Evolutionary conservation across 2,113 vertebrate species (phyloP).

Genomic region (Ginglymostoma cirratum): DNA sequence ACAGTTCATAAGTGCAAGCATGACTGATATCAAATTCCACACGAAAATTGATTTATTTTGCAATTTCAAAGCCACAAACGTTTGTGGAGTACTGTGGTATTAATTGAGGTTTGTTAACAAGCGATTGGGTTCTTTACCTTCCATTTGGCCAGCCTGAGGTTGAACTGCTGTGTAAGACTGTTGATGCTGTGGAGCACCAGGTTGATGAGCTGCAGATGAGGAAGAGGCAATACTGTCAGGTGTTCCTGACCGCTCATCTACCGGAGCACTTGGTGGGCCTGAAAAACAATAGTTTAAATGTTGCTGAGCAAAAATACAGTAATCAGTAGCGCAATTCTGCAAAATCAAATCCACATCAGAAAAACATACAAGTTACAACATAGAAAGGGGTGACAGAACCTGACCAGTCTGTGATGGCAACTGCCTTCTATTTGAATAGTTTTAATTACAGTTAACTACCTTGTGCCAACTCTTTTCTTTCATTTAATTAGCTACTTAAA

Average conservation of each 20-base stretch:
- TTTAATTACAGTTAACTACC: background rate
- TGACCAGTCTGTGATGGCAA: background rate
- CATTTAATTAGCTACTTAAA: background rate
- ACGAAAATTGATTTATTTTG: background rate
- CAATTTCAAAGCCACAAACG: background rate
- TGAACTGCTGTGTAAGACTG: slow-evolving; percentile 76
- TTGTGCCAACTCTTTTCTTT: background rate
- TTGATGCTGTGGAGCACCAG: slow-evolving; percentile 70
- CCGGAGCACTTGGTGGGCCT: slow-evolving; percentile 68
- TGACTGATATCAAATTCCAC: background rate
- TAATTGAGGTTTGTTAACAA: background rate
- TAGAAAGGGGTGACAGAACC: background rate
- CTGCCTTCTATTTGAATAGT: background rate
- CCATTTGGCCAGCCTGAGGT: slow-evolving; percentile 73
- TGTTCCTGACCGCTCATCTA: slow-evolving; percentile 86
- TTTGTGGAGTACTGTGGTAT: background rate
- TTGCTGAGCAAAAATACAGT: background rate
- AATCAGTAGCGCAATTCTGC: background rate
- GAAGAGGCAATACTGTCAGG: slow-evolving; percentile 93
- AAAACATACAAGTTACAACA: background rate
- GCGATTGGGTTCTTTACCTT: slow-evolving; percentile 63
- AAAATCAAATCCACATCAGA: background rate
- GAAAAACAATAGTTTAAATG: background rate
- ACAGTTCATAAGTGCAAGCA: background rate
- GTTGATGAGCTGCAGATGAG: slow-evolving; percentile 78